phyloP scores from a whole-genome alignment of 2,113 vertebrate species.

The Agelaius tricolor region DNA sequence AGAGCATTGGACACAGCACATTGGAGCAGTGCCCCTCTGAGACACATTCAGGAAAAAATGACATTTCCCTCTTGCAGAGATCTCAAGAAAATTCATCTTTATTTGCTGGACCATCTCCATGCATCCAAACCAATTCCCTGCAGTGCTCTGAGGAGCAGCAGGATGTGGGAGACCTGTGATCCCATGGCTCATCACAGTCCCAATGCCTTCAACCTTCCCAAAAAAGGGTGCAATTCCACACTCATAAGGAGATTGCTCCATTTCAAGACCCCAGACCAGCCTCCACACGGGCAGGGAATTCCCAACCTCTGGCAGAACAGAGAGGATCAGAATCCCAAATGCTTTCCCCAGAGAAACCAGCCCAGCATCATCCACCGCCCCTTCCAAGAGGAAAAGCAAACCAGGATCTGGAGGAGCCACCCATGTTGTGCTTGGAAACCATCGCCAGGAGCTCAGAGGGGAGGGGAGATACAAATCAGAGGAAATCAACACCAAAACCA shows the following conservation, averaged over 20 bases:
- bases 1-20: accelerated
- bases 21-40: neutral
- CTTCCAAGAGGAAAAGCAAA: neutral
- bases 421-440: slow-evolving; percentile 34
- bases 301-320: neutral
- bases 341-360: neutral
- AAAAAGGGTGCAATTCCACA: neutral
- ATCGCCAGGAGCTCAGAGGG: neutral
- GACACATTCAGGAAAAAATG: neutral
- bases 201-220: neutral
- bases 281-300: neutral
- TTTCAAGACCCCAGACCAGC: neutral
- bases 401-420: neutral
- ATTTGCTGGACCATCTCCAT: neutral
- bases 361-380: neutral
- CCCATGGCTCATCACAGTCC: accelerated
- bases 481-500: slow-evolving; percentile 35
- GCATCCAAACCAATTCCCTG: neutral
- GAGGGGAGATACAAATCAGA: slow-evolving; percentile 16
- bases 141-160: neutral
- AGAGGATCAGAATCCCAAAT: neutral
- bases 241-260: neutral
- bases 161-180: neutral
- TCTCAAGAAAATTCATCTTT: neutral
- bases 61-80: neutral